These are phyloP conservation scores for Coleophora deauratella DNA, from an alignment of 2,888 invertebrate species.

Conservation along the genomic window DNA sequence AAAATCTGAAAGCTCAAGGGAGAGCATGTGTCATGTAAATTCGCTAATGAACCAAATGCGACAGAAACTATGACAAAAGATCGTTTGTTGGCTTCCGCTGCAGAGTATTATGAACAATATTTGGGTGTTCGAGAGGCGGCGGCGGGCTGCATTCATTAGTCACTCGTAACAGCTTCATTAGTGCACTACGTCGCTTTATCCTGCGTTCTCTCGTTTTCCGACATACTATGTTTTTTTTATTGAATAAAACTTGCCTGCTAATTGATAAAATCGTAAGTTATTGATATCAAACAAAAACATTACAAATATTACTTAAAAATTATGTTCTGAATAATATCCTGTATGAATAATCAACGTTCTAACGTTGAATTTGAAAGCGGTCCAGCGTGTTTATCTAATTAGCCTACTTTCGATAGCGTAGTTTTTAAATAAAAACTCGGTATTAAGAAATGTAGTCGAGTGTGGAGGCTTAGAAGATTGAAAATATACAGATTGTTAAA, in stretches of 20 bases:
- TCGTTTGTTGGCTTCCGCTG: conserved; percentile 5
- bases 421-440: too few relatives aligned
- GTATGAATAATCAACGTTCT: too few relatives aligned
- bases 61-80: conserved; percentile 3
- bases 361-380: too few relatives aligned
- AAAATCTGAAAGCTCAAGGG: too few relatives aligned
- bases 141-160: conserved; percentile 56
- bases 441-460: too few relatives aligned
- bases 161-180: conserved; percentile 47
- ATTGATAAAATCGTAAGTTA: conserved; percentile 32
- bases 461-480: too few relatives aligned
- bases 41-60: neutral
- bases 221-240: conserved; percentile 43
- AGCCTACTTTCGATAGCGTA: too few relatives aligned
- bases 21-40: neutral
- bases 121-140: conserved; percentile 43
- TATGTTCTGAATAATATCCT: conserved; percentile 3
- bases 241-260: conserved; percentile 42
- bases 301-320: too few relatives aligned
- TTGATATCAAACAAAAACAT: too few relatives aligned
- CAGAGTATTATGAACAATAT: conserved; percentile 28
- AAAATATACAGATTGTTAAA: too few relatives aligned
- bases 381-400: too few relatives aligned
- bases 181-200: conserved; percentile 43
- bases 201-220: conserved; percentile 32